These are phyloP conservation scores for Bothrops jararaca DNA, from an alignment of 2,113 vertebrate species.

Conservation along the genomic window DNA sequence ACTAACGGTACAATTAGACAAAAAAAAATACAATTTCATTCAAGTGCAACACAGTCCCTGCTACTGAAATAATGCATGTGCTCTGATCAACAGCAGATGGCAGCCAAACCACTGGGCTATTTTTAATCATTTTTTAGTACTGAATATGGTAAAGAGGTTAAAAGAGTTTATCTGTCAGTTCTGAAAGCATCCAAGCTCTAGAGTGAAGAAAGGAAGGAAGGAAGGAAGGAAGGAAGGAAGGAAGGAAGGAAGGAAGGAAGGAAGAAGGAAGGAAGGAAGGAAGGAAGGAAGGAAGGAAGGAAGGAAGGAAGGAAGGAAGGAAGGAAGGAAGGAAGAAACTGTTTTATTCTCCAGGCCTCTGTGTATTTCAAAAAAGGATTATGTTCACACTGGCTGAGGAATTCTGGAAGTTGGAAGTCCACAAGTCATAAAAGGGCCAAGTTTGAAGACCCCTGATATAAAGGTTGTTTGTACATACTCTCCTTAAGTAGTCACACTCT, in stretches of 20 bases:
- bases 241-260: too few relatives aligned
- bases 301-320: too few relatives aligned
- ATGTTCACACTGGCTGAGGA: accelerated
- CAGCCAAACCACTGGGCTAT: conserved; percentile 71
- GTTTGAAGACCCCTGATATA: too few relatives aligned
- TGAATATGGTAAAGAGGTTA: conserved; percentile 9
- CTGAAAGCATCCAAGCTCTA: conserved; percentile 52
- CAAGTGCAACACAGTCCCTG: neutral
- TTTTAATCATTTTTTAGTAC: conserved; percentile 27
- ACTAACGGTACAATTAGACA: conserved; percentile 5
- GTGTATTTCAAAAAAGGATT: neutral
- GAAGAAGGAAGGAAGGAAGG: accelerated
- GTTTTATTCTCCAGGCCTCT: conserved; percentile 20
- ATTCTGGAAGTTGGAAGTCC: too few relatives aligned
- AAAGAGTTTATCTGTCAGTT: conserved; percentile 39
- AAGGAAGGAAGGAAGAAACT: neutral
- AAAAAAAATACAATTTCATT: neutral
- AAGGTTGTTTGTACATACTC: neutral
- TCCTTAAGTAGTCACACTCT: neutral
- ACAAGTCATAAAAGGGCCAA: too few relatives aligned
- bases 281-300: too few relatives aligned
- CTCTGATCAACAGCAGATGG: conserved; percentile 72
- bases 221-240: neutral
- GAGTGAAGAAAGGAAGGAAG: conserved; percentile 34
- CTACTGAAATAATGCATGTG: neutral